A percentile compares a stretch with the other conserved stretches of the same genome.
Evolutionary conservation across 2,888 invertebrate genomes (phyloP).

Genomic region (Troides helena): DNA sequence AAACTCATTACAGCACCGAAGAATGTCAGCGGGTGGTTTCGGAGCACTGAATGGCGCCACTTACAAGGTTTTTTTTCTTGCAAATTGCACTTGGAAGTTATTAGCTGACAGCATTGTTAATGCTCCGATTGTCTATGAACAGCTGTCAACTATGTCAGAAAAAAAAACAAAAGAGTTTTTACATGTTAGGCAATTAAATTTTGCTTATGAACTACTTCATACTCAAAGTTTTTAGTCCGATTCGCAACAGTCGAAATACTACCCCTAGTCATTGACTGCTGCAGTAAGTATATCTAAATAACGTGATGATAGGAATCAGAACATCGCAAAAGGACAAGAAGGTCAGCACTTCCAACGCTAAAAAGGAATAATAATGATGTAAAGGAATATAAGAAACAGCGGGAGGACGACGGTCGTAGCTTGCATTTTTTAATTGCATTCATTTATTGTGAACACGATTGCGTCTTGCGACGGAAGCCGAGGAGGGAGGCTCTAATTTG

Average conservation of each 20-base stretch:
- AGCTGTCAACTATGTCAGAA: slow-evolving; percentile 23
- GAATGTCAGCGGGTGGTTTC: slow-evolving; percentile 26
- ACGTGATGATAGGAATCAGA: too few species aligned
- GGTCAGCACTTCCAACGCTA: too few species aligned
- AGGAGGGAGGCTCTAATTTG: too few species aligned
- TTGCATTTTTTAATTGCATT: slow-evolving; percentile 50
- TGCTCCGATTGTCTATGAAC: slow-evolving; percentile 17
- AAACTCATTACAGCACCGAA: slow-evolving; percentile 20
- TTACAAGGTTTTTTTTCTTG: slow-evolving; percentile 3
- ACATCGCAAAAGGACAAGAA: too few species aligned
- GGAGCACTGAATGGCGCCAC: slow-evolving; percentile 9
- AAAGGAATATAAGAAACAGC: too few species aligned
- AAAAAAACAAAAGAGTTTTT: not conserved
- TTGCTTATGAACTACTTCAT: not conserved
- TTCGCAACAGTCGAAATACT: too few species aligned
- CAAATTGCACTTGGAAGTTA: slow-evolving; percentile 15
- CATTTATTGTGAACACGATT: slow-evolving; percentile 53
- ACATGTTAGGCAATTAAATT: not conserved
- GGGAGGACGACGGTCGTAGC: slow-evolving; percentile 12
- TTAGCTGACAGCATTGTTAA: slow-evolving; percentile 16
- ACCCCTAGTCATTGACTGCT: too few species aligned
- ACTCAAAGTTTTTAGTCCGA: too few species aligned
- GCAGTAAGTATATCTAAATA: too few species aligned
- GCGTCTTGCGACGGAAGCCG: slow-evolving; percentile 35
- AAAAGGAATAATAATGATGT: too few species aligned